A percentile compares a stretch with the other conserved stretches of the same genome.
Evolutionary conservation across 2,888 invertebrate genomes (phyloP).

Genomic region (Melipona beecheii): DNA sequence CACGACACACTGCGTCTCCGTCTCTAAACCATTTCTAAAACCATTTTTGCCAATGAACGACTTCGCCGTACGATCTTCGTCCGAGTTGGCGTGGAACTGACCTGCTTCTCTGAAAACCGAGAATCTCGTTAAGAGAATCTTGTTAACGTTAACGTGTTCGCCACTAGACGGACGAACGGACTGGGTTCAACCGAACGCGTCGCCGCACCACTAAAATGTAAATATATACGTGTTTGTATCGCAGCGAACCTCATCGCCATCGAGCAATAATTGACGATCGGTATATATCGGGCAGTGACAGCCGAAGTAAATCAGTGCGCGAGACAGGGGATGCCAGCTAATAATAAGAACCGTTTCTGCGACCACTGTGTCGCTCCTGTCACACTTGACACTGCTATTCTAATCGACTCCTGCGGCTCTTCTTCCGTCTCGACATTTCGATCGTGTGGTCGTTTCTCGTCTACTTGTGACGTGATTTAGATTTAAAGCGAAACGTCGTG

Average conservation of each 20-base stretch:
- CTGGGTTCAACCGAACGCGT: constrained; percentile 41
- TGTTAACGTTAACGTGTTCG: constrained; percentile 29
- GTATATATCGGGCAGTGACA: constrained; percentile 76
- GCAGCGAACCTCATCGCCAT: constrained; percentile 17
- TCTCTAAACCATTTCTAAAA: neutral
- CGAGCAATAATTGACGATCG: constrained; percentile 69
- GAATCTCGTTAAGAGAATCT: constrained; percentile 8
- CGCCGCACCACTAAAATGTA: constrained; percentile 32
- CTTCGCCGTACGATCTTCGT: neutral
- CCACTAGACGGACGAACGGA: constrained; percentile 16
- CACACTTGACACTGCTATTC: constrained; percentile 23
- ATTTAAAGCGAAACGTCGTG: no score
- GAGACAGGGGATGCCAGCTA: constrained; percentile 56
- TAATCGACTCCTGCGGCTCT: constrained; percentile 25
- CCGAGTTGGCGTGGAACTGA: neutral
- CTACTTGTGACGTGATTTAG: no score
- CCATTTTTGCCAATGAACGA: neutral
- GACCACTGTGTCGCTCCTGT: constrained; percentile 46
- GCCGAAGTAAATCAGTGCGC: constrained; percentile 74
- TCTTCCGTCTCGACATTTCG: neutral
- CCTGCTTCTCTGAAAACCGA: constrained; percentile 3
- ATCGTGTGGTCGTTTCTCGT: neutral
- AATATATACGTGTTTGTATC: constrained; percentile 50
- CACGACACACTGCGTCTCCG: neutral
- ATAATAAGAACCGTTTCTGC: constrained; percentile 65